Conservation (phyloP, 2,113 vertebrate species). For the Hippopotamus amphibius region DNA sequence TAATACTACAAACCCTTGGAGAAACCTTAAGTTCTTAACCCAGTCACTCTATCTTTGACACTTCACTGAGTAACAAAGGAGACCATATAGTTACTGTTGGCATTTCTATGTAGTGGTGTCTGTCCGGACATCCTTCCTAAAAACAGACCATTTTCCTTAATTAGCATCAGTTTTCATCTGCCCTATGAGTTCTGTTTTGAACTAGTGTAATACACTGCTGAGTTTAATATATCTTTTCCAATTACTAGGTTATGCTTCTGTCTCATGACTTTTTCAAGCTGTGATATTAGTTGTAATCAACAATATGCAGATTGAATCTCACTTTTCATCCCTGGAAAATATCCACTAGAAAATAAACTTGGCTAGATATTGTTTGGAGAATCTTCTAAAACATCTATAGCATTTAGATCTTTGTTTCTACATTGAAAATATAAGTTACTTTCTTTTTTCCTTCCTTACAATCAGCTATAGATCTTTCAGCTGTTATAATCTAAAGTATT, state of each 20-base stretch:
- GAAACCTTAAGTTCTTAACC: too few species aligned
- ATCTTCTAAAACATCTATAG: conserved; percentile 69
- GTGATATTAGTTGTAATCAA: conserved; percentile 70
- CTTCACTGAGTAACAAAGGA: too few species aligned
- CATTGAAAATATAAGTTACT: conserved; percentile 69
- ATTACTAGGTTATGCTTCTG: conserved; percentile 84
- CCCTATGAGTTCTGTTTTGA: conserved; percentile 84
- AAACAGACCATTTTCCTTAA: conserved; percentile 83
- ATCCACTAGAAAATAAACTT: conserved; percentile 10
- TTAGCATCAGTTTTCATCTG: conserved; percentile 81
- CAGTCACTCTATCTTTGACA: too few species aligned
- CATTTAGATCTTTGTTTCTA: conserved; percentile 73
- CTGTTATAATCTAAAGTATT: conserved; percentile 72
- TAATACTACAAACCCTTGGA: too few species aligned
- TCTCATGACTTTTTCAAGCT: conserved; percentile 77
- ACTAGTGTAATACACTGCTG: conserved; percentile 83
- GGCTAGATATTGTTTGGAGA: conserved; percentile 53
- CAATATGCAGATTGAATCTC: conserved; percentile 20
- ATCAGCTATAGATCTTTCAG: conserved; percentile 69
- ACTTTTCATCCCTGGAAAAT: conserved; percentile 25
- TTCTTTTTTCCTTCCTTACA: conserved; percentile 42
- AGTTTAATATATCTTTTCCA: conserved; percentile 84
- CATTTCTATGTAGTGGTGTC: too few species aligned
- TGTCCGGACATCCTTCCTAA: conserved; percentile 80
- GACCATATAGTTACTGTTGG: too few species aligned